phyloP scores from a whole-genome alignment of 1,140 invertebrate species.

The Paracyclopina nana region DNA sequence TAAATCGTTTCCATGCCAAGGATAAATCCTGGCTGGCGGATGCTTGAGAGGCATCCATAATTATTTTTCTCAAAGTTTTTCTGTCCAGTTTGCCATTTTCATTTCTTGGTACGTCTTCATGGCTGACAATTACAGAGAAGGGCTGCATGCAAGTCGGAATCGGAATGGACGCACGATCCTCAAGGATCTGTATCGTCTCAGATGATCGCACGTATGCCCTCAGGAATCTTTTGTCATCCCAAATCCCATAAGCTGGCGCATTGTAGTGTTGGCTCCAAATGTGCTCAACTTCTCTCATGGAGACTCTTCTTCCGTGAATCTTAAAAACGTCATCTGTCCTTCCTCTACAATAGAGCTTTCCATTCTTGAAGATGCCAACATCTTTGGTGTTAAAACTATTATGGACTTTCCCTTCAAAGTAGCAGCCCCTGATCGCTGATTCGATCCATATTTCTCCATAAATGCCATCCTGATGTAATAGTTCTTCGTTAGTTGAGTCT shows the following conservation, averaged over 20 bases:
- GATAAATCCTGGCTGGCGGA: neutral
- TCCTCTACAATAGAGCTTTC: neutral
- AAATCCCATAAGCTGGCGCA: neutral
- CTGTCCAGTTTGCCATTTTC: constrained; percentile 8
- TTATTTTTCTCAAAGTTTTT: neutral
- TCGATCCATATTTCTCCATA: neutral
- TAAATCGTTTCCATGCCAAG: neutral
- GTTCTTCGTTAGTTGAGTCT: neutral
- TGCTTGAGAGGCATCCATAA: neutral
- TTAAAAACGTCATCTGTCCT: constrained; percentile 1
- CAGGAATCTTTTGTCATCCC: neutral
- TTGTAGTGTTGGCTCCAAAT: neutral
- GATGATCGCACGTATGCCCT: neutral
- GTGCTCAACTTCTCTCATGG: neutral
- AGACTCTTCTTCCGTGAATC: constrained; percentile 4
- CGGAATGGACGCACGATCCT: neutral
- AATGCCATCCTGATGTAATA: neutral
- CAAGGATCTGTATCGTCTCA: neutral
- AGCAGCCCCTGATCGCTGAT: neutral
- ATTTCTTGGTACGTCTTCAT: neutral
- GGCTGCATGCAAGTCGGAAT: neutral
- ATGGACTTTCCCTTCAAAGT: neutral
- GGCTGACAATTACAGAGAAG: neutral
- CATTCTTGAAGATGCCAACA: neutral
- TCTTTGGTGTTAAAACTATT: neutral